A percentile compares a stretch with the other conserved stretches of the same genome.
Conservation (phyloP, 2,888 invertebrate species). For the Ennomos fuscantarius region DNA sequence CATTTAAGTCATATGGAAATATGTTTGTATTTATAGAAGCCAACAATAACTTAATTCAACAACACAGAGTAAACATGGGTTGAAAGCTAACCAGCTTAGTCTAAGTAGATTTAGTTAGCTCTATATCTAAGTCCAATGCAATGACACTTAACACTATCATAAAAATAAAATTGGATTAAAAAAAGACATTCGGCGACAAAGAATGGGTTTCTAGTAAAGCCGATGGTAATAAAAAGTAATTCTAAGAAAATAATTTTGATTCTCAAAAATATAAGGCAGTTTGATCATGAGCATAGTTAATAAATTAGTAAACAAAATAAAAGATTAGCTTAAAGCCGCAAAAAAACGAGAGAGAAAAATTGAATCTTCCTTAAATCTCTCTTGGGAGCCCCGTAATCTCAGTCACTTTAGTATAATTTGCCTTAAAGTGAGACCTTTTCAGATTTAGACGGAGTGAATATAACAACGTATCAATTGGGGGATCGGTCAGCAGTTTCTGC, state of each 20-base stretch:
- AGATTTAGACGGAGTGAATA: constrained; percentile 10
- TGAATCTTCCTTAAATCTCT: constrained; percentile 9
- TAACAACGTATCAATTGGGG: constrained; percentile 14
- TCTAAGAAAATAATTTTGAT: too few relatives aligned
- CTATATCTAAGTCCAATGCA: constrained; percentile 57
- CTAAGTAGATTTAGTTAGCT: constrained; percentile 69
- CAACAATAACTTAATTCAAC: constrained; percentile 55
- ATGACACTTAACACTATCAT: constrained; percentile 55
- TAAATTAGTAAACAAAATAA: constrained; percentile 4
- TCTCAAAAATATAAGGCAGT: neutral
- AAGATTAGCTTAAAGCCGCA: constrained; percentile 3
- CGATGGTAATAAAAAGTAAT: too few relatives aligned
- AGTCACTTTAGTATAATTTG: constrained; percentile 12
- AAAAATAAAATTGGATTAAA: constrained; percentile 61
- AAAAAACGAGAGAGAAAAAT: constrained; percentile 7
- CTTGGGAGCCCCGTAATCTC: constrained; percentile 9
- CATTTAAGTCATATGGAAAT: neutral
- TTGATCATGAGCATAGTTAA: constrained; percentile 3
- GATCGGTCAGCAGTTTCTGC: constrained; percentile 28
- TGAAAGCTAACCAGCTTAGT: constrained; percentile 55
- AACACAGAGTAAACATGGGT: constrained; percentile 59
- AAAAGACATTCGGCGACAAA: neutral
- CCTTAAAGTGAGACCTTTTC: constrained; percentile 6
- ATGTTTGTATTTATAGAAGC: constrained; percentile 2
- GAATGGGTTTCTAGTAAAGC: too few relatives aligned